Conservation (phyloP, 2,797 vertebrate genomes). For the Sebastes reedi region DNA sequence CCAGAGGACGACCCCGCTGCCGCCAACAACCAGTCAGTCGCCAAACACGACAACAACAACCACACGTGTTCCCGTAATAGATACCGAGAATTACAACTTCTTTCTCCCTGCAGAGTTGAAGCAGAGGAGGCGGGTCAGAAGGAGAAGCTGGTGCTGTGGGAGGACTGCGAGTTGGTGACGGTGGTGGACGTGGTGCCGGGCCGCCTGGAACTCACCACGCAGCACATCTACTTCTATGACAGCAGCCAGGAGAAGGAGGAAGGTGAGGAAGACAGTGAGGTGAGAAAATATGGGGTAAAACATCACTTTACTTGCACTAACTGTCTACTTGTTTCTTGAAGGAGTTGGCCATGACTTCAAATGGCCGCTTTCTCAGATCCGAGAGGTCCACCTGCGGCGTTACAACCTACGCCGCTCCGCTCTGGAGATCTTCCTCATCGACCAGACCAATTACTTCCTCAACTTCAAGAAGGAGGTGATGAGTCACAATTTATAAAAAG, state of each 20-base stretch:
- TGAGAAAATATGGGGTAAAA: not conserved
- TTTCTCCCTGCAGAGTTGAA: conserved; percentile 76
- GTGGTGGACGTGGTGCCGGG: conserved; percentile 92
- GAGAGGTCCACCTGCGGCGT: conserved; percentile 93
- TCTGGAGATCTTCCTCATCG: conserved; percentile 96
- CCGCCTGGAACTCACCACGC: conserved; percentile 94
- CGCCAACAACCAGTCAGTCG: conserved; percentile 80
- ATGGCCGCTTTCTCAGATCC: conserved; percentile 94
- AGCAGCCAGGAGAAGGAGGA: conserved; percentile 95
- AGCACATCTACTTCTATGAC: conserved; percentile 96
- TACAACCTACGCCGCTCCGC: conserved; percentile 96
- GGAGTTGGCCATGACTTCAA: conserved; percentile 96
- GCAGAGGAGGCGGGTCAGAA: conserved; percentile 92
- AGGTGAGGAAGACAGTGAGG: conserved; percentile 76
- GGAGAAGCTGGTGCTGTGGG: conserved; percentile 92
- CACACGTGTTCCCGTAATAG: fast-evolving
- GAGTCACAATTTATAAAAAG: not conserved
- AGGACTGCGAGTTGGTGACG: conserved; percentile 96
- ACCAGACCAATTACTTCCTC: conserved; percentile 97
- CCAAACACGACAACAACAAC: not conserved
- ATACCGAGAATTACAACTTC: not conserved
- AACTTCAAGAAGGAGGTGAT: conserved; percentile 96
- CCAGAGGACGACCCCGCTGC: conserved; percentile 89
- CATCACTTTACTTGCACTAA: not conserved
- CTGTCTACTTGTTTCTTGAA: conserved; percentile 38